Evolutionary conservation across 2,888 invertebrate species (phyloP).

Genomic region (Scrobipalpa costella): DNA sequence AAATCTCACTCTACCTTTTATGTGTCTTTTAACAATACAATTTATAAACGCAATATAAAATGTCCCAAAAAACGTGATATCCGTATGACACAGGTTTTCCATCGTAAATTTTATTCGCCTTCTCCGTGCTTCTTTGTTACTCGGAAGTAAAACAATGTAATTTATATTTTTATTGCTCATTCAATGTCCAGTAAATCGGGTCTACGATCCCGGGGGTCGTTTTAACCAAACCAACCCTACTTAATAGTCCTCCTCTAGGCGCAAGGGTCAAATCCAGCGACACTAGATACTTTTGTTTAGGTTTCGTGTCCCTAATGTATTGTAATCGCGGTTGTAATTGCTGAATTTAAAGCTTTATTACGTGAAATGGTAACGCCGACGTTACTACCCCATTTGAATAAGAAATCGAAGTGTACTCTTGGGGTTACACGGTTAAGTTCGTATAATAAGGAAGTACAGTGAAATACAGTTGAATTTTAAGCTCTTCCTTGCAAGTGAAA

Average conservation of each 20-base stretch:
- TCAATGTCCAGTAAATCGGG: conserved; percentile 75
- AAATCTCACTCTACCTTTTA: conserved; percentile 20
- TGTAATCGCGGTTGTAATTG: conserved; percentile 63
- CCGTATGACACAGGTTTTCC: conserved; percentile 45
- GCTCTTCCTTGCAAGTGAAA: conserved; percentile 13
- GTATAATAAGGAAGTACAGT: conserved; percentile 2
- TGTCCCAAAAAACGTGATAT: conserved; percentile 54
- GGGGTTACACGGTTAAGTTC: conserved; percentile 17
- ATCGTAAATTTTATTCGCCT: conserved; percentile 56
- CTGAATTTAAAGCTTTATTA: conserved; percentile 51
- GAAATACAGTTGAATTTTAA: conserved; percentile 6
- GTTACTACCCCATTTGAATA: conserved; percentile 25
- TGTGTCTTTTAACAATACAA: conserved; percentile 25
- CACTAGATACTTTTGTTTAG: conserved; percentile 62
- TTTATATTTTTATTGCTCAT: conserved; percentile 77
- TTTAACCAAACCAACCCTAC: conserved; percentile 68
- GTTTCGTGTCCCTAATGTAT: conserved; percentile 61
- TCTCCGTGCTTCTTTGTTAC: conserved; percentile 60
- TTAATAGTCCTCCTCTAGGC: conserved; percentile 69
- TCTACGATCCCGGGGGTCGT: conserved; percentile 66
- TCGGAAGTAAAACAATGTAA: conserved; percentile 69
- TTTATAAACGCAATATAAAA: conserved; percentile 25
- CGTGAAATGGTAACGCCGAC: conserved; percentile 21
- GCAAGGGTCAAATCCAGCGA: conserved; percentile 51
- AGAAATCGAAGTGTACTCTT: conserved; percentile 23